These are phyloP conservation scores for Nipponacmea schrenckii DNA, from an alignment of 2,888 invertebrate species.

Conservation along the genomic window DNA sequence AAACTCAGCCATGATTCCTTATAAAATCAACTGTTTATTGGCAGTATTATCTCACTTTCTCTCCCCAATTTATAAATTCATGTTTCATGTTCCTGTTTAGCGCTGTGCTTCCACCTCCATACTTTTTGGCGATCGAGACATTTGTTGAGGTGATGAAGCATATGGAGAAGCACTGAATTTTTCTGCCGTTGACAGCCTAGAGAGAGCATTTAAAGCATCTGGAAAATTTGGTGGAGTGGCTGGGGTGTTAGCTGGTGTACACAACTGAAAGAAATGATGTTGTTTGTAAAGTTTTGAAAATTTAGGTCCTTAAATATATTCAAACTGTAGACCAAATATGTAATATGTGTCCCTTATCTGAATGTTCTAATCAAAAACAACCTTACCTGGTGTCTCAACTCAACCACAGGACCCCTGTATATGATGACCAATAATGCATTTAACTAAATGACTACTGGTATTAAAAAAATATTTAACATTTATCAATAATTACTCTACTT, in stretches of 20 bases:
- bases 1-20: neutral
- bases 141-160: constrained; percentile 50
- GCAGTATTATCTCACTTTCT: constrained; percentile 78
- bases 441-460: too few species aligned
- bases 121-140: constrained; percentile 58
- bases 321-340: too few species aligned
- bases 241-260: constrained; percentile 93
- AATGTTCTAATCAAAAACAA: too few species aligned
- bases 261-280: constrained; percentile 73
- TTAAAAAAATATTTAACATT: too few species aligned
- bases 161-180: constrained; percentile 59
- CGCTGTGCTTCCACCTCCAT: constrained; percentile 58
- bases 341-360: too few species aligned
- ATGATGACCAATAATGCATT: too few species aligned
- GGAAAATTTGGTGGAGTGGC: constrained; percentile 95
- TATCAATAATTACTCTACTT: too few species aligned
- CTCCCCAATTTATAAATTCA: neutral
- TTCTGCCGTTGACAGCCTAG: constrained; percentile 82
- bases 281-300: constrained; percentile 9
- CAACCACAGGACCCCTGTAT: too few species aligned
- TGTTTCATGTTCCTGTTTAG: constrained; percentile 31
- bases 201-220: constrained; percentile 87
- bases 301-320: too few species aligned
- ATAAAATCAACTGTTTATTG: neutral
- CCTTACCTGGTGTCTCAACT: too few species aligned